Conservation (phyloP, 2,888 invertebrate genomes). For the Nephrotoma appendiculata region DNA sequence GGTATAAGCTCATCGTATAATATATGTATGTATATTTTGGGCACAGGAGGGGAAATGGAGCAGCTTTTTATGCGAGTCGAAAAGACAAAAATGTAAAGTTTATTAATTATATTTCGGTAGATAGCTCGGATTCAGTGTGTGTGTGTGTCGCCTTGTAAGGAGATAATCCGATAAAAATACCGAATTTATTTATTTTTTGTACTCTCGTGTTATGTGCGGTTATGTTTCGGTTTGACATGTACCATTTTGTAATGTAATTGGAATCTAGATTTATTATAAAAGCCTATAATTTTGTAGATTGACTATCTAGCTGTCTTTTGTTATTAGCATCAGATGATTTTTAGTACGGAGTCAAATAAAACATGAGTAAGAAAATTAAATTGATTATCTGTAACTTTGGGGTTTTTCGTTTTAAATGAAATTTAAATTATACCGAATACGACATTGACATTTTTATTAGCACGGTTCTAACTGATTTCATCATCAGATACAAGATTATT, state of each 20-base stretch:
- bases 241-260: neutral
- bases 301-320: no score
- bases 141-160: neutral
- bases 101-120: neutral
- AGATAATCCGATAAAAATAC: neutral
- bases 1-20: neutral
- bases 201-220: neutral
- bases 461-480: no score
- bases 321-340: no score
- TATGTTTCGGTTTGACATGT: neutral
- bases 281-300: neutral
- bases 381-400: no score
- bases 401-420: no score
- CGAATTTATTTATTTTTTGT: neutral
- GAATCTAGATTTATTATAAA: neutral
- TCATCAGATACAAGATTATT: no score
- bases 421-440: no score
- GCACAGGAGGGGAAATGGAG: neutral
- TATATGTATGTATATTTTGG: neutral
- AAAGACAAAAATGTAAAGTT: neutral
- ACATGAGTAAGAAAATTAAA: no score
- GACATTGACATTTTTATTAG: no score
- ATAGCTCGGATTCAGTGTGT: neutral
- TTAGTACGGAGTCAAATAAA: no score
- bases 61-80: neutral